Conservation (phyloP, 2,888 invertebrate species). For the Leptopterna dolabrata region DNA sequence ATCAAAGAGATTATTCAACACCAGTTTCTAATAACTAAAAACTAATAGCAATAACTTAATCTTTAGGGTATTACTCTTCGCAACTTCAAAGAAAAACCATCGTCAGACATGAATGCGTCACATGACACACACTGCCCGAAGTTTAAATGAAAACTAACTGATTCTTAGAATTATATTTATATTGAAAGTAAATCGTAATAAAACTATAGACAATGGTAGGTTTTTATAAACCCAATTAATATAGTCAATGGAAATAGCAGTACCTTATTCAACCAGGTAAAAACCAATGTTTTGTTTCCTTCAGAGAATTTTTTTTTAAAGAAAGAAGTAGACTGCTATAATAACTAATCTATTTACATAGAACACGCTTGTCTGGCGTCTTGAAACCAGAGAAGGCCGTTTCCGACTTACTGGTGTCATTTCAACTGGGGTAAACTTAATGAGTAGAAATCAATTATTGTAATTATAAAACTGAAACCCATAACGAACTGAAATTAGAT, state of each 20-base stretch:
- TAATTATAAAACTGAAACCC: background rate
- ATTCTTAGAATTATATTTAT: background rate
- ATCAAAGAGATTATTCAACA: constrained; percentile 34
- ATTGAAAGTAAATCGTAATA: background rate
- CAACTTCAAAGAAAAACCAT: background rate
- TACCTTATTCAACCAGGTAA: background rate
- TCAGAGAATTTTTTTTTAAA: background rate
- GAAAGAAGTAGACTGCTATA: constrained; percentile 45
- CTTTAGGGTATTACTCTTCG: background rate
- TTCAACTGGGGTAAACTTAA: background rate
- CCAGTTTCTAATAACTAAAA: constrained; percentile 18
- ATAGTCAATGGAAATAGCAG: background rate
- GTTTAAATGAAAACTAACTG: background rate
- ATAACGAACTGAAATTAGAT: background rate
- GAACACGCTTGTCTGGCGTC: constrained; percentile 32
- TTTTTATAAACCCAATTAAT: background rate
- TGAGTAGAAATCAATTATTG: background rate
- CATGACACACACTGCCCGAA: background rate
- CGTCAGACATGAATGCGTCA: background rate
- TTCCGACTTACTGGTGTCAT: constrained; percentile 29
- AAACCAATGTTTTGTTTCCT: background rate
- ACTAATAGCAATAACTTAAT: background rate
- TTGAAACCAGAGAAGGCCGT: constrained; percentile 20
- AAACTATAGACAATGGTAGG: background rate
- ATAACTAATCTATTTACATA: constrained; percentile 51